Base-by-base conservation (phyloP, 1,140 invertebrate species). In the Lepeophtheirus salmonis region DNA sequence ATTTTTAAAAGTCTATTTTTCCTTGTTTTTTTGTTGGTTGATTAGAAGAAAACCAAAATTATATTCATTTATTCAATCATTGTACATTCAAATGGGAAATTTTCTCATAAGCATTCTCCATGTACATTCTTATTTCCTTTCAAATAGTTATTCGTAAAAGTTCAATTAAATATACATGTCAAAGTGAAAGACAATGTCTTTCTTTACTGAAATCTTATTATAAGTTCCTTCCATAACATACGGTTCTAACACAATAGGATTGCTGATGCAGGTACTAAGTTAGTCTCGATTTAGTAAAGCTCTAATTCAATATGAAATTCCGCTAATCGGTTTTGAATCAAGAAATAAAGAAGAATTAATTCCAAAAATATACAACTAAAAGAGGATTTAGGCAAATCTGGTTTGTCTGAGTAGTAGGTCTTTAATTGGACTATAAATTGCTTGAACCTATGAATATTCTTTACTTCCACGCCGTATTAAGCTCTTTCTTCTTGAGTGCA, bases 151-250 rank as follows among this genome's bases (percentile, higher is more conserved):
- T 84, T 23, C 97, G 71, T 6, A 98, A 74, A 66, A 94, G 91
- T 67, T 97, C 89, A 75, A 98, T 97, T 70, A 99, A 99, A 66
- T 91, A 87, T 62, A 86, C 91, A 71, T 97, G 98, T 58, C 84
- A 87, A 61, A 86, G 83, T 10, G 91, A 87, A 52, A 95, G 95
- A 97, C 90, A 74, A 92, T 92, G 49, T 82, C 86, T 75, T 92
- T 82, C 2, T 83, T 83, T 50, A 87, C 71, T 68, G 88, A 89
- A 59, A 89, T 85, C 78, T 98, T 98, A 70, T 97, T 97, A 68
- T 97, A 99, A 62, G 88, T 91, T 23, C 96, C 95, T 74, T 98
- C 96, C 92, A 98, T 98, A 49, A 98, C 77, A 73, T 92, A 97
- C 69, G 98, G 95, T 68, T 99, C 95, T 64, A 99, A 76, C 24